phyloP scores from a whole-genome alignment of 1,140 invertebrate species.

The Tetragnatha versicolor region DNA sequence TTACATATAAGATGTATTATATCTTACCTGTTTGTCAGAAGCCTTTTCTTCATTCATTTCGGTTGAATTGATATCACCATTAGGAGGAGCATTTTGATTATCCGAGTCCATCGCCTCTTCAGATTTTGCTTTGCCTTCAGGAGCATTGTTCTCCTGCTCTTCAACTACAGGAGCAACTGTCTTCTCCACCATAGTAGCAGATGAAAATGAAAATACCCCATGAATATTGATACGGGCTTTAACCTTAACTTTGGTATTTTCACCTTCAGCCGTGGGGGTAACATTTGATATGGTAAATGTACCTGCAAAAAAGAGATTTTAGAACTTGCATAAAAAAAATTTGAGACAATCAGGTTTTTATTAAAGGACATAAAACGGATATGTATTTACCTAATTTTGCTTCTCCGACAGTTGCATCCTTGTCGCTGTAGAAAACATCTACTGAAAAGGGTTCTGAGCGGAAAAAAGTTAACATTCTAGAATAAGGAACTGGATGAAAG shows the following conservation, averaged over 20 bases:
- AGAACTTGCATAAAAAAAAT: neutral
- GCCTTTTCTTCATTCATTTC: constrained; percentile 26
- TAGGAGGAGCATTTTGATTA: constrained; percentile 26
- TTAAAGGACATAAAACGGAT: neutral
- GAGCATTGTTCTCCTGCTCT: constrained; percentile 57
- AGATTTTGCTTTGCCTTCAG: constrained; percentile 6
- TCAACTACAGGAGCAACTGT: constrained; percentile 62
- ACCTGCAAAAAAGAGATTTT: constrained; percentile 67
- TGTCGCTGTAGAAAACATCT: constrained; percentile 79
- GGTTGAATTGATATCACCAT: constrained; percentile 32
- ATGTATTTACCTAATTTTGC: constrained; percentile 23
- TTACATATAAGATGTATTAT: too few species aligned
- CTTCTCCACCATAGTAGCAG: constrained; percentile 85
- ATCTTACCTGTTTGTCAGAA: constrained; percentile 1
- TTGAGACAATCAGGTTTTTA: neutral
- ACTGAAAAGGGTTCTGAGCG: constrained; percentile 85
- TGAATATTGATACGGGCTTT: constrained; percentile 93
- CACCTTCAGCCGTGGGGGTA: constrained; percentile 82
- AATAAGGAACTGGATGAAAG: constrained; percentile 89
- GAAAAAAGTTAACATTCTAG: constrained; percentile 93
- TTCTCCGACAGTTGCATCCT: constrained; percentile 58
- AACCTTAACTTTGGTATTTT: constrained; percentile 91
- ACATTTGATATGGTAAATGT: constrained; percentile 85
- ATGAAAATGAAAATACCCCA: constrained; percentile 86
- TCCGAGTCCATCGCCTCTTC: constrained; percentile 51